Evolutionary conservation across 2,797 vertebrate species (phyloP).

Genomic region (Oryzias dopingdopingensis): DNA sequence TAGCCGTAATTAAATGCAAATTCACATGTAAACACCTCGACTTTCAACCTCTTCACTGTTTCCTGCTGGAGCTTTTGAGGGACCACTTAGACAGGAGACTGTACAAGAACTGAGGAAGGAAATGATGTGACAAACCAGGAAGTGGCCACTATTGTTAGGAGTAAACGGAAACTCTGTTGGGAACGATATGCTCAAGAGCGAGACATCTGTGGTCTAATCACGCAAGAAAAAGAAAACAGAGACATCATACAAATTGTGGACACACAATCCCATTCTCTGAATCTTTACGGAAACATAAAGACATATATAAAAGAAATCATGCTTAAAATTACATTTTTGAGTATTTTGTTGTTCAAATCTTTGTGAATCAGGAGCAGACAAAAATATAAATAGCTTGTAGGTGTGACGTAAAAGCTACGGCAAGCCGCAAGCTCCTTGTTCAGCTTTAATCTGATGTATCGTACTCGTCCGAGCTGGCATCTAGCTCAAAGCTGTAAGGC

Average conservation of each 20-base stretch:
- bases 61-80: constrained; percentile 2
- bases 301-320: too few species aligned
- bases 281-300: background rate
- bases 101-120: constrained; percentile 68
- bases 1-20: constrained; percentile 9
- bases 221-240: constrained; percentile 24
- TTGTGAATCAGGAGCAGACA: too few species aligned
- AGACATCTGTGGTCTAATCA: constrained; percentile 28
- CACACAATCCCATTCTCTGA: constrained; percentile 18
- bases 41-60: too few species aligned
- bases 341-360: too few species aligned
- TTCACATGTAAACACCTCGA: too few species aligned
- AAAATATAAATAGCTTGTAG: too few species aligned
- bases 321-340: too few species aligned
- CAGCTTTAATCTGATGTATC: too few species aligned
- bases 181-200: constrained; percentile 59
- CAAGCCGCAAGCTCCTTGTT: too few species aligned
- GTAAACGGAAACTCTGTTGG: constrained; percentile 67
- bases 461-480: too few species aligned
- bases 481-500: too few species aligned
- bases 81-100: constrained; percentile 44
- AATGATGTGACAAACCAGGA: constrained; percentile 74
- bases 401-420: too few species aligned
- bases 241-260: constrained; percentile 6
- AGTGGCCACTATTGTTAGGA: constrained; percentile 75